Evolutionary conservation across 2,797 vertebrate species (phyloP).

Genomic region (Ispidina picta): DNA sequence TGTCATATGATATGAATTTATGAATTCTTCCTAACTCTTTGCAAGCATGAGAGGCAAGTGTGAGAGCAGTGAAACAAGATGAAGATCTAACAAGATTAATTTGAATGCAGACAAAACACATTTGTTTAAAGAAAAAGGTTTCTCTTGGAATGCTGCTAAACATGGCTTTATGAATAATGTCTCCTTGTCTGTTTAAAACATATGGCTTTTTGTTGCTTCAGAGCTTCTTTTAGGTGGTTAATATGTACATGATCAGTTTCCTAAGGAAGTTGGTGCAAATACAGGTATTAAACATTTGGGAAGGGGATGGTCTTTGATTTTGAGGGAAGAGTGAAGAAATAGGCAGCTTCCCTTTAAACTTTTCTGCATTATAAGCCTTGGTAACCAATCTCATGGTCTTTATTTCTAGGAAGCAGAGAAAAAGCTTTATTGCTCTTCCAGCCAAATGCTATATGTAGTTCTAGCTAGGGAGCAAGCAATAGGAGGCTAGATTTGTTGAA

Average conservation of each 20-base stretch:
- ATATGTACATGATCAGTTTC: not conserved
- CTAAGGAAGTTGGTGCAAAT: not conserved
- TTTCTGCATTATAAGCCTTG: not conserved
- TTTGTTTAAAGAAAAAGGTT: constrained; percentile 23
- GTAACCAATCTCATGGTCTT: not conserved
- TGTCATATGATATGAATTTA: not conserved
- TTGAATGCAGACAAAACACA: constrained; percentile 54
- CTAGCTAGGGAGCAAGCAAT: not conserved
- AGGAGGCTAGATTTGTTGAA: not conserved
- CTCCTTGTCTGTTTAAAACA: constrained; percentile 20
- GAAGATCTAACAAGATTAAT: constrained; percentile 30
- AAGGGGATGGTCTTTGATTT: not conserved
- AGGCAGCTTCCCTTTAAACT: not conserved
- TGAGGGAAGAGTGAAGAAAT: not conserved
- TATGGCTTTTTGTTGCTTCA: not conserved
- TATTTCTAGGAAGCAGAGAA: not conserved
- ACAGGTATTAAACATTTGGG: not conserved
- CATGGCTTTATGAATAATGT: constrained; percentile 40
- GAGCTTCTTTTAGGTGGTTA: not conserved
- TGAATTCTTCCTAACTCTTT: not conserved
- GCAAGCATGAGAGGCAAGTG: not conserved
- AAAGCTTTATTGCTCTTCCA: not conserved
- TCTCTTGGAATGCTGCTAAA: constrained; percentile 57
- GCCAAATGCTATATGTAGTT: not conserved
- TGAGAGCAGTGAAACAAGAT: not conserved